Evolutionary conservation across 2,888 invertebrate genomes (phyloP).

Genomic region (Drosophila merina): DNA sequence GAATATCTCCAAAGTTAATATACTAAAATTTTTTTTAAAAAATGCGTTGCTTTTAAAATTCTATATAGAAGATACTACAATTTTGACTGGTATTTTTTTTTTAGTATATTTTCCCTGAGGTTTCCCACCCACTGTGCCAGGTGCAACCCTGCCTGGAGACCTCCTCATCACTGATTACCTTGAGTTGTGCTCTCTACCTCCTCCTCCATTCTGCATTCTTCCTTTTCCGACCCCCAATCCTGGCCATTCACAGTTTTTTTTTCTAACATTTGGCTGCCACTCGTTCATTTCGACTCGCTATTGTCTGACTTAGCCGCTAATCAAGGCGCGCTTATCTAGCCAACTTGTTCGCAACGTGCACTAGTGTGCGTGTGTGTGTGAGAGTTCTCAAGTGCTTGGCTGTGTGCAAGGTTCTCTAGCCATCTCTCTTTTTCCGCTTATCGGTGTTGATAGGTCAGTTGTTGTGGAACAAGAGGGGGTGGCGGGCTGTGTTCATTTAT

Average conservation of each 20-base stretch:
- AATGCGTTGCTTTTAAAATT: no score
- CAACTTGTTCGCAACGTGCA: constrained; percentile 42
- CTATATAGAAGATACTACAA: no score
- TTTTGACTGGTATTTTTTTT: no score
- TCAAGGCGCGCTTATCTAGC: constrained; percentile 75
- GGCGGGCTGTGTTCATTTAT: constrained; percentile 47
- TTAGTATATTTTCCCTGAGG: no score
- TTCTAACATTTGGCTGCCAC: constrained; percentile 24
- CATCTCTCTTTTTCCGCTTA: constrained; percentile 48
- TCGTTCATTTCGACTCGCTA: constrained; percentile 67
- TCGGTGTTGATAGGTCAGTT: constrained; percentile 58
- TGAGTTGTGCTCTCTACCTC: no score
- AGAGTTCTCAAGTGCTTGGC: constrained; percentile 45
- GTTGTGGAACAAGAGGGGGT: constrained; percentile 14
- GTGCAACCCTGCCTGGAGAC: constrained; percentile 8
- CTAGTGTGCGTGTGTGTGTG: constrained; percentile 7
- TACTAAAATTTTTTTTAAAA: no score
- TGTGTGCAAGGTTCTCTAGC: constrained; percentile 25
- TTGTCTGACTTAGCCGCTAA: constrained; percentile 68
- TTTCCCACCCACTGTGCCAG: constrained; percentile 20
- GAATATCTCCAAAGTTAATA: no score
- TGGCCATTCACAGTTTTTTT: constrained; percentile 7
- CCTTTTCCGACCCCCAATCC: constrained; percentile 8
- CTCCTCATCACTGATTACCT: no score
- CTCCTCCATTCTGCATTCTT: not conserved